These are phyloP conservation scores for Orchesella cincta DNA, from an alignment of 1,140 invertebrate genomes.

Conservation along the genomic window DNA sequence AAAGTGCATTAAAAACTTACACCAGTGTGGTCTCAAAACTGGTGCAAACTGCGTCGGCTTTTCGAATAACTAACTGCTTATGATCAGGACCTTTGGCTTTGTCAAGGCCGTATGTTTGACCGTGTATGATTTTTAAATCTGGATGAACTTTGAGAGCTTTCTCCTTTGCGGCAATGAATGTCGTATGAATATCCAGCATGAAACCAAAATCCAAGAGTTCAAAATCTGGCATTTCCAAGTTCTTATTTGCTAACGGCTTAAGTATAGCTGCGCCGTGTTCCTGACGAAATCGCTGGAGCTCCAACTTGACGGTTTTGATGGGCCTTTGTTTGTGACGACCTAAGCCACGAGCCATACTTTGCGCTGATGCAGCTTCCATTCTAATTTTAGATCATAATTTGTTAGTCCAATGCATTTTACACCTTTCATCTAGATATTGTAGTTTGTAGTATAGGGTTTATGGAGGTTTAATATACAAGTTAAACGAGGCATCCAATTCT, in stretches of 20 bases:
- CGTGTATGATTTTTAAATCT: conserved; percentile 42
- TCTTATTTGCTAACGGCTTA: conserved; percentile 20
- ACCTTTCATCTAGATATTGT: neutral
- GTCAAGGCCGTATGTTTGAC: conserved; percentile 36
- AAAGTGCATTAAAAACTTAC: conserved; percentile 7
- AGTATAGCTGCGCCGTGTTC: conserved; percentile 25
- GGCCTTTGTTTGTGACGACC: neutral
- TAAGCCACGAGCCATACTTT: neutral
- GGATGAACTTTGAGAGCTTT: conserved; percentile 33
- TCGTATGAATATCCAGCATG: conserved; percentile 34
- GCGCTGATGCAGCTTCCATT: neutral
- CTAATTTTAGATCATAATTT: too few species aligned
- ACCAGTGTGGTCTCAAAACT: conserved; percentile 47
- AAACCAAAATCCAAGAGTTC: conserved; percentile 40
- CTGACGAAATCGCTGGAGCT: conserved; percentile 37
- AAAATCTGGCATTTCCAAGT: conserved; percentile 24
- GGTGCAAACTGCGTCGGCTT: conserved; percentile 44
- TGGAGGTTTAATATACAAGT: conserved; percentile 27
- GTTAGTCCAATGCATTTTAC: conserved; percentile 1
- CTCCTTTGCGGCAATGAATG: conserved; percentile 37
- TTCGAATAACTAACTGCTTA: conserved; percentile 36
- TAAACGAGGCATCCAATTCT: conserved; percentile 40
- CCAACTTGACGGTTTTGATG: neutral
- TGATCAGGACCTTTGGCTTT: conserved; percentile 43
- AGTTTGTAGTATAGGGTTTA: neutral